phyloP scores from a whole-genome alignment of 1,140 invertebrate species.

The Melanaphis sacchari region DNA sequence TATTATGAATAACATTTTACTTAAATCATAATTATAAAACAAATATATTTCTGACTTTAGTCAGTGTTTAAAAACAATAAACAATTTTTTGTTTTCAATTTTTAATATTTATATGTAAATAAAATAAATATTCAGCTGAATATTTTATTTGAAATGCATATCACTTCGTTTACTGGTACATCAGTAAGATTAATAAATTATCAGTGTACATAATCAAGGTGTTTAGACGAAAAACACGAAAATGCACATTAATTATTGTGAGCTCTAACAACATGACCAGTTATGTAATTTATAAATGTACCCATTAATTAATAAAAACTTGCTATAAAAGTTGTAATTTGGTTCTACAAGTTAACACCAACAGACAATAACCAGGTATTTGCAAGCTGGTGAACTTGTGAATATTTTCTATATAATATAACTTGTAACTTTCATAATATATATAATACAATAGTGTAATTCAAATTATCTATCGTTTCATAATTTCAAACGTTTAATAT shows the following conservation, averaged over 20 bases:
- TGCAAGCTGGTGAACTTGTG: not conserved
- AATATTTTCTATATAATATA: not conserved
- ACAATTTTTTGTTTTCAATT: not conserved
- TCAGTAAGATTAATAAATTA: not conserved
- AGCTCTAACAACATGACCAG: not conserved
- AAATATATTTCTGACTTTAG: too few relatives aligned
- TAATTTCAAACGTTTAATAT: not conserved
- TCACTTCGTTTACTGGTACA: not conserved
- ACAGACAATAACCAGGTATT: not conserved
- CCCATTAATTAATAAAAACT: not conserved
- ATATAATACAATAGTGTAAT: not conserved
- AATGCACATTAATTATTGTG: not conserved
- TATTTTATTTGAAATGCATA: not conserved
- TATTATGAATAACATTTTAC: not conserved
- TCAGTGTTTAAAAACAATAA: not conserved
- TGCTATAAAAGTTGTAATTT: not conserved
- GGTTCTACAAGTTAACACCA: not conserved
- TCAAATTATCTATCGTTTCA: not conserved
- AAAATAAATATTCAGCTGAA: not conserved
- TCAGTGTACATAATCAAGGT: slow-evolving; percentile 3
- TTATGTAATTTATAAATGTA: not conserved
- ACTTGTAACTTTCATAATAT: not conserved
- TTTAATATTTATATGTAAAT: not conserved
- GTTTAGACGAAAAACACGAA: not conserved
- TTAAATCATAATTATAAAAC: too few relatives aligned